phyloP scores from a whole-genome alignment of 1,140 invertebrate species.

The Argopecten irradians region DNA sequence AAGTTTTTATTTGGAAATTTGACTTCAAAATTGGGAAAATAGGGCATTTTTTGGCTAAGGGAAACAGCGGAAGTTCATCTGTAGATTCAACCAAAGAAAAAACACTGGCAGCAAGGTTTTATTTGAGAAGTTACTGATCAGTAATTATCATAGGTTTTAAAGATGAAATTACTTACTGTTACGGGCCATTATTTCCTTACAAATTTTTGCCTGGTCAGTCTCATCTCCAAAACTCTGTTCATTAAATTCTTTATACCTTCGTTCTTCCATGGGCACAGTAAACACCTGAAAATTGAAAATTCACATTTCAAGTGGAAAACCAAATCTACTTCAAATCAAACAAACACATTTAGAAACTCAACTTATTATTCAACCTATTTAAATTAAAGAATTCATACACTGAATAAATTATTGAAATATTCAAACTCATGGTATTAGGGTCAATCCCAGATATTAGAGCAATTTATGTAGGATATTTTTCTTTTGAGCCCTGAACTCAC shows the following conservation, averaged over 20 bases:
- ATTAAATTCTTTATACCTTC: conserved; percentile 84
- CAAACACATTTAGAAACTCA: not conserved
- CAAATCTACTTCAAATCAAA: not conserved
- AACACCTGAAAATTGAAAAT: conserved; percentile 82
- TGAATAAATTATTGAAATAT: not conserved
- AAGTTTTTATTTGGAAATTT: too few species aligned
- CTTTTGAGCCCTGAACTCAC: too few species aligned
- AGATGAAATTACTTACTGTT: conserved; percentile 56
- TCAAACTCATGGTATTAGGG: not conserved
- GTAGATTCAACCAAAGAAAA: too few species aligned
- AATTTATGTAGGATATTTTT: too few species aligned
- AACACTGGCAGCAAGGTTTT: too few species aligned
- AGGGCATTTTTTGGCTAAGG: too few species aligned
- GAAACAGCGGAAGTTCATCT: too few species aligned
- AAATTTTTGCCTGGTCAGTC: conserved; percentile 88
- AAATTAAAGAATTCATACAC: not conserved
- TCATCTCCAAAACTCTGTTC: conserved; percentile 92
- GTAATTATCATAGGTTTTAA: not conserved
- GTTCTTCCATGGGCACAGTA: conserved; percentile 92
- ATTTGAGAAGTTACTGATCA: too few species aligned
- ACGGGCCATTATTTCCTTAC: conserved; percentile 92
- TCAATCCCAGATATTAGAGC: not conserved
- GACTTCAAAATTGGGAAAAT: too few species aligned
- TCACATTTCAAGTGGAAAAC: not conserved
- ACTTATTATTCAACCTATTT: too few species aligned